A percentile compares a stretch with the other conserved stretches of the same genome.
phyloP scores from a whole-genome alignment of 1,140 invertebrate genomes.

The Aphidius gifuensis region DNA sequence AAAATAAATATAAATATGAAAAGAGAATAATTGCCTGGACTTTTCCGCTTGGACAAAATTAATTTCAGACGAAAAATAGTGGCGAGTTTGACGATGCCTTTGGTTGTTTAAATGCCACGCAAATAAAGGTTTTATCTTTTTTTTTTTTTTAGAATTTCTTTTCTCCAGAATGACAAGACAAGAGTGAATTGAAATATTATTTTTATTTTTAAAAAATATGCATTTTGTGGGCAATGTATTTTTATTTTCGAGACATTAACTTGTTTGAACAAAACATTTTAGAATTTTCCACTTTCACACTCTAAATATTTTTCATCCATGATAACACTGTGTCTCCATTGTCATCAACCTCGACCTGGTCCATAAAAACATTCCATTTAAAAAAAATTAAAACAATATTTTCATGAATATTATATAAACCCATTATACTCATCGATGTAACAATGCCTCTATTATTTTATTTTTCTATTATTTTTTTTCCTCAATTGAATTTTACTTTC shows the following conservation, averaged over 20 bases:
- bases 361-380: constrained; percentile 1
- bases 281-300: constrained; percentile 24
- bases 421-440: constrained; percentile 45
- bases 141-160: background rate
- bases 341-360: constrained; percentile 10
- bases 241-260: too few relatives aligned
- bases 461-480: constrained; percentile 1
- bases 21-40: background rate
- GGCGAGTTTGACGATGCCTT: constrained; percentile 30
- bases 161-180: background rate
- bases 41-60: constrained; percentile 26
- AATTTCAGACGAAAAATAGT: constrained; percentile 37
- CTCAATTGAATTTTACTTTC: background rate
- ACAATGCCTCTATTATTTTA: constrained; percentile 28
- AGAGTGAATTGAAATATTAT: background rate
- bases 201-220: background rate
- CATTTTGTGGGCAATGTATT: too few relatives aligned
- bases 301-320: constrained; percentile 9
- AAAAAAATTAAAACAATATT: constrained; percentile 24
- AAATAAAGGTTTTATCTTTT: background rate
- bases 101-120: constrained; percentile 18
- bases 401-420: constrained; percentile 47
- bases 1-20: constrained; percentile 4
- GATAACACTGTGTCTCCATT: constrained; percentile 1
- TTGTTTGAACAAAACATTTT: constrained; percentile 25